These are phyloP conservation scores for Calcarius lapponicus DNA, from an alignment of 2,797 vertebrate species.

Conservation along the genomic window DNA sequence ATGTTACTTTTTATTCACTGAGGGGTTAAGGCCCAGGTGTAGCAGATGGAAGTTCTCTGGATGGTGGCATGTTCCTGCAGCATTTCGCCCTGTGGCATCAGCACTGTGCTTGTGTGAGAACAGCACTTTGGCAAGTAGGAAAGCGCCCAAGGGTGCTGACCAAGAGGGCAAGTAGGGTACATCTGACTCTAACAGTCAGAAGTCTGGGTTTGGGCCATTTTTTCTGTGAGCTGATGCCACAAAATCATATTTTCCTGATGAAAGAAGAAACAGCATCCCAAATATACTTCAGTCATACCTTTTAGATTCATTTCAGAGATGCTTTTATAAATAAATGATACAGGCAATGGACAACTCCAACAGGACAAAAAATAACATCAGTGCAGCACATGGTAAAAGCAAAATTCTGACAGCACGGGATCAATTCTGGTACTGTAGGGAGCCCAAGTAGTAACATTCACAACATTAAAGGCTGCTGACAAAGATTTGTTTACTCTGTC, in stretches of 20 bases:
- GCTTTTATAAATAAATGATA: neutral
- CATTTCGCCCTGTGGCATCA: neutral
- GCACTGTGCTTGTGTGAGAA: neutral
- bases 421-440: neutral
- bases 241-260: neutral
- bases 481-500: slow-evolving; percentile 17
- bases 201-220: neutral
- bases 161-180: neutral
- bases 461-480: neutral
- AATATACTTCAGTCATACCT: neutral
- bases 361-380: neutral
- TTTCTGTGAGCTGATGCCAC: neutral
- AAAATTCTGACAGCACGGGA: neutral
- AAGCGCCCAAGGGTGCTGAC: neutral
- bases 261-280: neutral
- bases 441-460: neutral
- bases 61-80: neutral
- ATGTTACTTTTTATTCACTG: neutral
- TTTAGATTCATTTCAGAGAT: neutral
- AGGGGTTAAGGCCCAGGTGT: neutral
- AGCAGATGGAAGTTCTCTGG: neutral
- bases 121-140: neutral
- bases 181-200: neutral
- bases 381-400: neutral
- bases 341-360: neutral